phyloP scores from a whole-genome alignment of 2,797 vertebrate genomes.

The Parotocinclus haroldoi region DNA sequence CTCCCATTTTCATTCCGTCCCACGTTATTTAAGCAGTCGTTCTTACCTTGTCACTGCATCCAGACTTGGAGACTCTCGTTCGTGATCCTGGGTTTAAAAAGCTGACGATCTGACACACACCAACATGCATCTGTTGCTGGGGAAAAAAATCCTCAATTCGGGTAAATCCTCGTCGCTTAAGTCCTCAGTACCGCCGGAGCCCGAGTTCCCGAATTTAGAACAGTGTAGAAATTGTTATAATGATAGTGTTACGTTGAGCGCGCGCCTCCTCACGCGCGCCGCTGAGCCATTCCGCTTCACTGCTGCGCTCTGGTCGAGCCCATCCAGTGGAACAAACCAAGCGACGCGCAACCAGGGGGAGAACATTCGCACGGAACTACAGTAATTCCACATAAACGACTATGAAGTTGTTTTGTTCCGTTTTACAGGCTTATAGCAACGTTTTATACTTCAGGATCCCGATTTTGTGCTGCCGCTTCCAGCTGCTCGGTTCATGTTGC shows the following conservation, averaged over 20 bases:
- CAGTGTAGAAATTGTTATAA: no score
- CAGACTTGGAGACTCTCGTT: neutral
- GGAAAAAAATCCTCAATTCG: slow-evolving; percentile 13
- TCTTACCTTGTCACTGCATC: slow-evolving; percentile 7
- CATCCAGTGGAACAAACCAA: slow-evolving; percentile 22
- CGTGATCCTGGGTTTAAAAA: slow-evolving; percentile 11
- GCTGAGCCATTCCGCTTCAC: slow-evolving; percentile 7
- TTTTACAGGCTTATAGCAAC: no score
- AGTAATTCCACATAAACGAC: no score
- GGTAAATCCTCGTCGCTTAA: slow-evolving; percentile 14
- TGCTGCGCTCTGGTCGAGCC: slow-evolving; percentile 18
- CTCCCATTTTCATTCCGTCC: no score
- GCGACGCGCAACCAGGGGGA: neutral
- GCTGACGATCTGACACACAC: slow-evolving; percentile 14
- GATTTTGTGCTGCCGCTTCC: no score
- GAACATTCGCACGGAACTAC: no score
- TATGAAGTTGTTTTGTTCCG: no score
- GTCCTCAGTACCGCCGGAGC: neutral
- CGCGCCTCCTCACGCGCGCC: no score
- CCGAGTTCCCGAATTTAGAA: no score
- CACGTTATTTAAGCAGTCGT: neutral
- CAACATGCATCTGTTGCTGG: slow-evolving; percentile 1
- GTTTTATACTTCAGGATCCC: no score
- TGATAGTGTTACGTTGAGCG: no score
- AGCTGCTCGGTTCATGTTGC: no score